Percentiles rank a stretch among this genome's conserved stretches.
Evolutionary conservation across 2,113 vertebrate genomes (phyloP).

Genomic region (Lagopus muta): DNA sequence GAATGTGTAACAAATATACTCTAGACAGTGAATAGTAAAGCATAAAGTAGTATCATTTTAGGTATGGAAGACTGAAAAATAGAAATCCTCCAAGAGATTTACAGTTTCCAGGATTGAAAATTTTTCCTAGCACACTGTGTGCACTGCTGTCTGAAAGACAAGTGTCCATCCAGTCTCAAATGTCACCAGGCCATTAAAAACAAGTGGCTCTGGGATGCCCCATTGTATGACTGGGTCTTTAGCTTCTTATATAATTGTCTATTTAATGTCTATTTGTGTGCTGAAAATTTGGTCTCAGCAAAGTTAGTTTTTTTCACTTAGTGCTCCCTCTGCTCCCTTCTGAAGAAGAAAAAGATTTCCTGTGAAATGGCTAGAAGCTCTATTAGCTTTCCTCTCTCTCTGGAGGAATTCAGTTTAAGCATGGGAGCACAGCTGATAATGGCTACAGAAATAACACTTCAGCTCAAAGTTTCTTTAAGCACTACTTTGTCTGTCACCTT

Average conservation of each 20-base stretch:
- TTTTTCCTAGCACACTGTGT: not conserved
- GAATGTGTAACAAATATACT: not conserved
- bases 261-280: not conserved
- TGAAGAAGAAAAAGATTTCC: slow-evolving; percentile 47
- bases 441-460: slow-evolving; percentile 67
- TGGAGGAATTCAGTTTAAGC: slow-evolving; percentile 60
- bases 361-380: slow-evolving; percentile 8
- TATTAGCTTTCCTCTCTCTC: slow-evolving; percentile 40
- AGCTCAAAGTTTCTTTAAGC: slow-evolving; percentile 66
- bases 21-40: slow-evolving; percentile 3
- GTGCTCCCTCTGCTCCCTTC: slow-evolving; percentile 28
- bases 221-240: not conserved
- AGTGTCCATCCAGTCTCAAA: not conserved
- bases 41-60: not conserved
- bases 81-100: slow-evolving; percentile 22
- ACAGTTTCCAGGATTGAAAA: not conserved
- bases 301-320: slow-evolving; percentile 45
- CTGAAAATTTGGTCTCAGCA: slow-evolving; percentile 20
- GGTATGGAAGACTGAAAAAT: not conserved
- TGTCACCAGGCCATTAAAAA: not conserved
- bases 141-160: not conserved
- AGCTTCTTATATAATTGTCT: not conserved
- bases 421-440: slow-evolving; percentile 61
- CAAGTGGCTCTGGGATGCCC: not conserved
- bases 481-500: slow-evolving; percentile 65